These are phyloP conservation scores for Nipponia nippon DNA, from an alignment of 2,113 vertebrate genomes.

Conservation along the genomic window DNA sequence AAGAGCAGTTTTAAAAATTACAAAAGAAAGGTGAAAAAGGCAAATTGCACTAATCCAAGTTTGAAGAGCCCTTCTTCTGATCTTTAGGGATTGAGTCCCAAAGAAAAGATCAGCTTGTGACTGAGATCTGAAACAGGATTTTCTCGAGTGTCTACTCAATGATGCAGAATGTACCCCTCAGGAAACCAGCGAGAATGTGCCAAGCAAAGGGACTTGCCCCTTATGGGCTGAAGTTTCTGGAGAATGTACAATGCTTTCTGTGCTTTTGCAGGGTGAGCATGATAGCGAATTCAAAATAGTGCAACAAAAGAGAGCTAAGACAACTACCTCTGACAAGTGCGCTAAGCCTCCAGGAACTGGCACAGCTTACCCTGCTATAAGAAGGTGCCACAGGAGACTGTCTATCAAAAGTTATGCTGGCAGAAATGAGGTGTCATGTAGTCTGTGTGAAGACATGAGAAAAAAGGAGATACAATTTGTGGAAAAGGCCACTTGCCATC, in stretches of 20 bases:
- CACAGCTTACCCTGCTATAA: background rate
- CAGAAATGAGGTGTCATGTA: background rate
- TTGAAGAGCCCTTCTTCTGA: conserved; percentile 50
- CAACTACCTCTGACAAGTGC: background rate
- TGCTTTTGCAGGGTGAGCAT: background rate
- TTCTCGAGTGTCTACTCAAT: background rate
- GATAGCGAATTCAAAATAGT: background rate
- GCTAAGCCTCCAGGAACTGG: background rate
- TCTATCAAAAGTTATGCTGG: background rate
- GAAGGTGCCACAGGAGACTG: background rate
- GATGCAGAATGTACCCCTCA: background rate
- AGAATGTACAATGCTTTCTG: accelerated
- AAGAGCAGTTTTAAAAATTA: conserved; percentile 33
- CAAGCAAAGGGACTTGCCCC: background rate
- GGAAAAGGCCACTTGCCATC: background rate
- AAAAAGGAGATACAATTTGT: background rate
- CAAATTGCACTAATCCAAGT: conserved; percentile 41
- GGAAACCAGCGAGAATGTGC: background rate
- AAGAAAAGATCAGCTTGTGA: background rate
- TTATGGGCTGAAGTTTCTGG: background rate
- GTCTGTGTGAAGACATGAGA: background rate
- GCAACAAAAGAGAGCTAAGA: background rate
- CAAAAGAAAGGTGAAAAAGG: conserved; percentile 51
- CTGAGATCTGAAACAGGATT: background rate
- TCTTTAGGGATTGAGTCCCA: conserved; percentile 25